Conservation (phyloP, 2,888 invertebrate species). For the Polyommatus iphigenia region DNA sequence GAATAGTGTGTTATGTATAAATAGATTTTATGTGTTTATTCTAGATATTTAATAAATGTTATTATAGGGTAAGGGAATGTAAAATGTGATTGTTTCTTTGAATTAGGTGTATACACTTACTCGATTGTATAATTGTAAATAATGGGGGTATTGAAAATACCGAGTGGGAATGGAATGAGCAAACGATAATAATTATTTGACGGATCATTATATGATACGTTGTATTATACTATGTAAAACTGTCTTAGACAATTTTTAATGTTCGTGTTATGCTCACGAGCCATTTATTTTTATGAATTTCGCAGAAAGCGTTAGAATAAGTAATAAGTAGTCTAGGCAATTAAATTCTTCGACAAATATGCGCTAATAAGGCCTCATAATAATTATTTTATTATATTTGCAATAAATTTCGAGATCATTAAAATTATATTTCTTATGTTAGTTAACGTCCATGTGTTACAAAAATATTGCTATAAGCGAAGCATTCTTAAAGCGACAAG, state of each 20-base stretch:
- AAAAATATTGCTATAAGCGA: background rate
- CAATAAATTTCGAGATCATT: background rate
- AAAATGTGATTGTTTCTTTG: slow-evolving; percentile 64
- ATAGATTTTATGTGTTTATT: slow-evolving; percentile 68
- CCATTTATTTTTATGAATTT: slow-evolving; percentile 13
- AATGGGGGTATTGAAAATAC: slow-evolving; percentile 27
- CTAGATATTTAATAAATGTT: slow-evolving; percentile 59
- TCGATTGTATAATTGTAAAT: slow-evolving; percentile 29
- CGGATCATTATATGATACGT: background rate
- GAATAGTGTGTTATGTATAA: slow-evolving; percentile 60
- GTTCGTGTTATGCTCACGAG: slow-evolving; percentile 4
- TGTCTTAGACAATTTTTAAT: slow-evolving; percentile 18
- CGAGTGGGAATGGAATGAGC: slow-evolving; percentile 4
- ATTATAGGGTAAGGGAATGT: slow-evolving; percentile 49
- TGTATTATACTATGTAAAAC: slow-evolving; percentile 18
- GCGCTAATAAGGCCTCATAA: background rate
- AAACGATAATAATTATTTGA: slow-evolving; percentile 22
- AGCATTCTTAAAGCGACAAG: background rate
- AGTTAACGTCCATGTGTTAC: background rate
- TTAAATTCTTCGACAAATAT: background rate
- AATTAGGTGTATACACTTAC: slow-evolving; percentile 36
- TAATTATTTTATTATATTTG: background rate
- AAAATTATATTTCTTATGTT: background rate
- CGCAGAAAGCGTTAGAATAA: slow-evolving; percentile 11
- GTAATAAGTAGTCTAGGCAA: slow-evolving; percentile 2